Base-by-base conservation (phyloP, 1,140 invertebrate species). In the Procambarus virginalis region DNA sequence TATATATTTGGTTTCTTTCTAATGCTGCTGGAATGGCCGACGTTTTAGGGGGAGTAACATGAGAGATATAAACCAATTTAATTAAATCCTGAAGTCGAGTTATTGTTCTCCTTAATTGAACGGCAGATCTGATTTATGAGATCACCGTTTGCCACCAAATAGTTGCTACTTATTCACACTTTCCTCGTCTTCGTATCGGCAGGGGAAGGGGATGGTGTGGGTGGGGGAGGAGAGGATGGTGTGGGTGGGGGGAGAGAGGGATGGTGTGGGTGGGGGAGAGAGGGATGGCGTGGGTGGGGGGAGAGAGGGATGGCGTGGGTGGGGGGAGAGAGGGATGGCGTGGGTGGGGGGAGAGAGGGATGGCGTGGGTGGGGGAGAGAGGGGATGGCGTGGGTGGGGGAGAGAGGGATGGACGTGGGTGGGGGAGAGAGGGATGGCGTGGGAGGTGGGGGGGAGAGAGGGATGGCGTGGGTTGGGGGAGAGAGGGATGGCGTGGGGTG, bases 31-130 rank as follows among this genome's bases (percentile, higher is more conserved):
- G 34, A 34, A 34, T 34, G 34, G 34, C 34, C 34, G 34, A 34
- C 34, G 34, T 34, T 34, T 34, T 34, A 55, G 82, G 82, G 70
- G n/a, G 49, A 22, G 46, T 55, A 49, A 34, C 6, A 73, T 45
- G 64, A n/a, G 75, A 64, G 85, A 86, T 80, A 86, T 86, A 86
- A 86, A 86, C 85, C 85, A 86, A 86, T 86, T 86, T 86, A 86
- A 86, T 86, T 86, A 86, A 86, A 86, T 86, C 85, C 85, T 73
- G 51, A 45, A 86, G 76, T 68, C 48, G 73, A 86, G 85, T 86
- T 86, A 86, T 86, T 86, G 85, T 86, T 51, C 60, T 58, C 77
- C 85, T 86, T 86, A 86, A 86, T 86, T 86, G 85, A 86, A 86
- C 85, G 85, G 85, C 77, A 80, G 20, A 86, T 80, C 77, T 86